Percentiles rank a stretch among this genome's conserved stretches.
These are phyloP conservation scores for Ectemnius cavifrons DNA, from an alignment of 2,888 invertebrate species.

Conservation along the genomic window DNA sequence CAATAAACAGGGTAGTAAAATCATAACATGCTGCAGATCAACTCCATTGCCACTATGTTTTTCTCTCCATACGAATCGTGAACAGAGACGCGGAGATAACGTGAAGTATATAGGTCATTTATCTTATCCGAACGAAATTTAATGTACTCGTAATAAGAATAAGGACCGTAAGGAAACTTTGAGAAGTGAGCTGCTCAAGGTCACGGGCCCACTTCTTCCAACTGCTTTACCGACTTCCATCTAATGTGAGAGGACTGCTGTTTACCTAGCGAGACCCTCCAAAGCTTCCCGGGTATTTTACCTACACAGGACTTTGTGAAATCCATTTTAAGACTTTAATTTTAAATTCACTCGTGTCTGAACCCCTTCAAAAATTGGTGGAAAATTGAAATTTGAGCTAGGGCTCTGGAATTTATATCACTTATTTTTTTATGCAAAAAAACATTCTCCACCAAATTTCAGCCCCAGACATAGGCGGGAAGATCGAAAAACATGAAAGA, in stretches of 20 bases:
- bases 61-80: neutral
- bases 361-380: no score
- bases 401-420: no score
- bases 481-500: no score
- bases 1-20: no score
- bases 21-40: neutral
- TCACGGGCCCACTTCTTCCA: conserved; percentile 33
- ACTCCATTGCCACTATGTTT: neutral
- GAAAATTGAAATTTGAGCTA: no score
- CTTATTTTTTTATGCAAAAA: no score
- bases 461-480: no score
- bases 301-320: conserved; percentile 29
- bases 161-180: conserved; percentile 16
- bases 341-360: no score
- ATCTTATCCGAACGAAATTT: neutral
- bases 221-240: conserved; percentile 63
- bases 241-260: conserved; percentile 33
- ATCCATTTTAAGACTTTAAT: neutral
- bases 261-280: conserved; percentile 56
- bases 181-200: conserved; percentile 32
- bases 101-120: neutral
- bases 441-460: no score
- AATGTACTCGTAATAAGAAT: neutral
- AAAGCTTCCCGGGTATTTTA: conserved; percentile 52
- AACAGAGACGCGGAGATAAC: neutral